A percentile compares a stretch with the other conserved stretches of the same genome.
phyloP scores from a whole-genome alignment of 2,888 invertebrate genomes.

The Nineta flava region DNA sequence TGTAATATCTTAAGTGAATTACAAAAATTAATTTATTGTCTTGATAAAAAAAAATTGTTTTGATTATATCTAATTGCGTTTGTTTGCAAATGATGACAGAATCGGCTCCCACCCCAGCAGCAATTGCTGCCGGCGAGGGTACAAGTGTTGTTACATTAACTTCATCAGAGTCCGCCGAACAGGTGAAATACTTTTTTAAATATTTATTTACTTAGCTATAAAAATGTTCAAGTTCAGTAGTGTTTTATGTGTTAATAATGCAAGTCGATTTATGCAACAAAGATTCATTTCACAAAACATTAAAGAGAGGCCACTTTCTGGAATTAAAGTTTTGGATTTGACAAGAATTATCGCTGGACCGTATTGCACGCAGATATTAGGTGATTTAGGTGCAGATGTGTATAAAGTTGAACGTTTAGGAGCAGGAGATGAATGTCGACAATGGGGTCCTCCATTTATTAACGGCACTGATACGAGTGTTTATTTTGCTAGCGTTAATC shows the following conservation, averaged over 20 bases:
- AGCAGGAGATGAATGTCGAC: constrained; percentile 72
- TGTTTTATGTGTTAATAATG: neutral
- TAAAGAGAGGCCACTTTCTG: constrained; percentile 35
- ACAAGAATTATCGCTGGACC: constrained; percentile 88
- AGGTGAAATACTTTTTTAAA: neutral
- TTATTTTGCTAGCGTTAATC: constrained; percentile 78
- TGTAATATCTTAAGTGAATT: too few species aligned
- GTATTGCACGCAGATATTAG: constrained; percentile 83
- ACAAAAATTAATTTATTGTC: too few species aligned
- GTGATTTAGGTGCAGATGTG: constrained; percentile 84
- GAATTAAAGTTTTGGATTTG: constrained; percentile 60
- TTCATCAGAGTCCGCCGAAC: neutral
- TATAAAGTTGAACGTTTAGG: constrained; percentile 81
- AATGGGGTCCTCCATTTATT: constrained; percentile 87
- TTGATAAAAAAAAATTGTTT: too few species aligned
- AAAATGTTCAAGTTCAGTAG: neutral
- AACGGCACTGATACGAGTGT: constrained; percentile 45
- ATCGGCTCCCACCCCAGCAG: neutral
- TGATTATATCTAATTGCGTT: too few species aligned
- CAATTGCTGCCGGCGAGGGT: neutral
- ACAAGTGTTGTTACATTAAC: neutral
- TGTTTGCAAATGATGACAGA: neutral
- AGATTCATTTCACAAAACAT: too few species aligned
- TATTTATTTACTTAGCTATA: neutral
- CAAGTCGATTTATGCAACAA: neutral